Base-by-base conservation (phyloP, 1,140 invertebrate genomes). In the Lerema accius region DNA sequence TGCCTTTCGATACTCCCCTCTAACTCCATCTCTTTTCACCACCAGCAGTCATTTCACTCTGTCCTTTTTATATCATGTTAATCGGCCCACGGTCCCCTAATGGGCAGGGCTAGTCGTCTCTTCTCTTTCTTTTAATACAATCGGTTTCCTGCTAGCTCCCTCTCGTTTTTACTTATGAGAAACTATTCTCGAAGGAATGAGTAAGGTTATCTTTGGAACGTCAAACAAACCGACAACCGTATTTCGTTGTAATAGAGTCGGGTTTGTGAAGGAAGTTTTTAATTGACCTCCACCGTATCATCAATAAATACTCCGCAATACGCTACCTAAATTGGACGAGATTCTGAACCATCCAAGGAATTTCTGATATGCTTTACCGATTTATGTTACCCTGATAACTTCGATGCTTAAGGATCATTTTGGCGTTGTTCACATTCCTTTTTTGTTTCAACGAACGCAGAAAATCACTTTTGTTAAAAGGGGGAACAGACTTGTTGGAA, bases 331-430 rank as follows among this genome's bases (percentile, higher is more conserved):
- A 81, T 78, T 82, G 71, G 73, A 79, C 73, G 67, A 67, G 69
- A 80, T 79, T 75, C 64, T 64, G 73, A 79, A 75, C 71, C 67
- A 77, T 65, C 72, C 69, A 48, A 82, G 66, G 85, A 82, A 88
- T 88, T 81, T 78, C 49, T 73, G 60, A 73, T 79, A 59, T 73
- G 71, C 80, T 80, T 85, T 69, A 67, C 70, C 61, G 63, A 69
- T 73, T 87, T 79, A 90, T 90, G 87, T 73, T 87, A 50, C 63
- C 84, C 81, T 79, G 76, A 77, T 90, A 76, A 43, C 48, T 28
- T 69, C 78, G 82, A 86, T 86, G 80, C 84, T 84, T 90, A 88
- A 85, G 82, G 83, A 87, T 82, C 82, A 90, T 80, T 87, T 90
- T 87, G 68, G 84, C 87, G 80, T 86, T 72, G 73, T 84, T 85